Conservation (phyloP, 1,140 invertebrate species). For the Zaprionus taronus region DNA sequence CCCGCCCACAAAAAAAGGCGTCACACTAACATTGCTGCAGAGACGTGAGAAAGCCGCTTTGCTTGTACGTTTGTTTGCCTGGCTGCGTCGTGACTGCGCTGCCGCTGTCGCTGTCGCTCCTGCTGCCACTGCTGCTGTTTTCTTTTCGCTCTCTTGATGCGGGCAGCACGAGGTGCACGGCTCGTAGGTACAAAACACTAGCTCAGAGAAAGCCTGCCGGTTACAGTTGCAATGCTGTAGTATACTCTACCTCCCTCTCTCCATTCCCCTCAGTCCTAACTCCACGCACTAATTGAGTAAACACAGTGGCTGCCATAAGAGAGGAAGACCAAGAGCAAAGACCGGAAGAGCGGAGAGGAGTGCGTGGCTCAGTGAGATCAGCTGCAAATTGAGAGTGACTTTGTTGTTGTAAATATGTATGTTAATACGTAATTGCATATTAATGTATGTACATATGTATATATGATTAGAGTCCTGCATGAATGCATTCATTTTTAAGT, state of each 20-base stretch:
- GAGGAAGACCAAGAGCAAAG: background rate
- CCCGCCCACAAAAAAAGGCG: constrained; percentile 5
- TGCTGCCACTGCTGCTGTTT: constrained; percentile 27
- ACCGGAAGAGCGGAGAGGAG: constrained; percentile 6
- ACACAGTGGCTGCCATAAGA: background rate
- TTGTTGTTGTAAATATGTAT: constrained; percentile 10
- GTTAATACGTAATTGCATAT: background rate
- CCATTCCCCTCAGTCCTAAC: background rate
- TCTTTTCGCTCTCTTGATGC: constrained; percentile 47
- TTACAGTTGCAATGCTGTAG: constrained; percentile 67
- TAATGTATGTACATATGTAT: background rate
- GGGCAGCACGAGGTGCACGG: constrained; percentile 6
- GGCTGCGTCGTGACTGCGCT: constrained; percentile 9
- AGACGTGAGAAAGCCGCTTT: constrained; percentile 46
- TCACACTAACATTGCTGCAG: constrained; percentile 5
- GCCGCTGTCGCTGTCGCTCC: constrained; percentile 9
- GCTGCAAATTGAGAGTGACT: constrained; percentile 12
- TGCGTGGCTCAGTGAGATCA: constrained; percentile 18
- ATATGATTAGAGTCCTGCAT: no score
- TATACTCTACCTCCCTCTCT: background rate
- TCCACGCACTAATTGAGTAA: constrained; percentile 15
- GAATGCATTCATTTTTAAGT: no score
- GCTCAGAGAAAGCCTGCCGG: constrained; percentile 71
- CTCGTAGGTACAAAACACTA: constrained; percentile 30
- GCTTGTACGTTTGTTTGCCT: constrained; percentile 26